These are phyloP conservation scores for Eristalinus sepulchralis DNA, from an alignment of 2,888 invertebrate genomes.

Conservation along the genomic window DNA sequence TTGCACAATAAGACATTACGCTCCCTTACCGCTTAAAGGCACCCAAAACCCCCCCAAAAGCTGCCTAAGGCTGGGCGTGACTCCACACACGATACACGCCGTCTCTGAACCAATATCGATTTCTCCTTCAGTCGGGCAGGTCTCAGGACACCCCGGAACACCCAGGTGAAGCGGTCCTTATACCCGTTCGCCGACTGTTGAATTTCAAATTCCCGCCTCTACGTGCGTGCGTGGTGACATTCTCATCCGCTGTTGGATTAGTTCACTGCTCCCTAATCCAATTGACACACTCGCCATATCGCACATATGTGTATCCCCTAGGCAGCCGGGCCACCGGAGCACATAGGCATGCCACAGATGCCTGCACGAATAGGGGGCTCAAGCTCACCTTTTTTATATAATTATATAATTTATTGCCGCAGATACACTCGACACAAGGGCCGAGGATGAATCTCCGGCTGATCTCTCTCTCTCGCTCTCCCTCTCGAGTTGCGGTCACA, in stretches of 20 bases:
- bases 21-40: no score
- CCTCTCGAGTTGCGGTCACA: background rate
- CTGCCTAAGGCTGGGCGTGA: no score
- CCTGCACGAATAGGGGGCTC: background rate
- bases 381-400: slow-evolving; percentile 14
- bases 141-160: background rate
- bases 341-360: background rate
- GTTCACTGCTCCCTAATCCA: background rate
- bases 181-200: background rate
- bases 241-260: background rate
- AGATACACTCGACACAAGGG: slow-evolving; percentile 8
- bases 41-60: no score
- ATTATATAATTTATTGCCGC: slow-evolving; percentile 56
- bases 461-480: background rate
- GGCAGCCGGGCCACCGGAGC: background rate
- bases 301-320: background rate
- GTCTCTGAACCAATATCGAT: background rate
- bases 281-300: background rate
- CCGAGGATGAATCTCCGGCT: no score
- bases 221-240: background rate
- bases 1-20: no score
- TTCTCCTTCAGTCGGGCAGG: background rate
- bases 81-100: no score
- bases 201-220: background rate
- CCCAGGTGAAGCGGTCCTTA: background rate